Evolutionary conservation across 1,140 invertebrate species (phyloP), one percentile per base, ranked within the genome.

Genomic region (Brachionus koreanus): DNA sequence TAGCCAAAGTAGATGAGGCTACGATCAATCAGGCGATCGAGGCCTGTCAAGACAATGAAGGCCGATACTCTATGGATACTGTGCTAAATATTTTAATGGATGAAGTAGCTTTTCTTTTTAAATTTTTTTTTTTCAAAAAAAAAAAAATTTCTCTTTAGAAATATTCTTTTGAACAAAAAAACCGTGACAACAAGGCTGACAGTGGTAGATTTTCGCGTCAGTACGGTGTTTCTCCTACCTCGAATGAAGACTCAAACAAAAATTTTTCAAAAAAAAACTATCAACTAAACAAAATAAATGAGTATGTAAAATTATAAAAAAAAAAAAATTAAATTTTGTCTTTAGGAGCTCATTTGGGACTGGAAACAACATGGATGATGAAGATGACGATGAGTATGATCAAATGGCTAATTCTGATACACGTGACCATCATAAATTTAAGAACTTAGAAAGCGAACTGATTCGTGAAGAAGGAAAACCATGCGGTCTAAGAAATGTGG

Each of bases 401-500:
- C 76, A 74, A 49, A 74, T 74, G 5, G 19, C 69, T 19, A 74
- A 46, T 19, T 46, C 39, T 25, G 37, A 10, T 13, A 25, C 76
- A 13, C 33, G 19, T 57, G 42, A 46, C 13, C 69, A 74, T 5
- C 25, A 33, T 13, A 43, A 74, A 74, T 46, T 29, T 1, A 23
- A 25, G n/a, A 25, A 3, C 13, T 29, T 57, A 16, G 76, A 57
- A 33, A 77, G 74, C n/a, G 42, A 33, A 13, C 10, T 57, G 25
- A 39, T 65, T 13, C 46, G 90, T 65, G 84, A 86, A 16, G 85
- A 86, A 5, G 85, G 86, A 7, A 88, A 88, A 86, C 89, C 90
- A 33, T 89, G 90, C 46, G 90, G 89, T 10, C 84, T 90, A 25
- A 89, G 89, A 84, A 90, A 90, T 86, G 88, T 90, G 23, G 90